phyloP scores from a whole-genome alignment of 2,113 vertebrate species.

The Sebastes fasciatus region DNA sequence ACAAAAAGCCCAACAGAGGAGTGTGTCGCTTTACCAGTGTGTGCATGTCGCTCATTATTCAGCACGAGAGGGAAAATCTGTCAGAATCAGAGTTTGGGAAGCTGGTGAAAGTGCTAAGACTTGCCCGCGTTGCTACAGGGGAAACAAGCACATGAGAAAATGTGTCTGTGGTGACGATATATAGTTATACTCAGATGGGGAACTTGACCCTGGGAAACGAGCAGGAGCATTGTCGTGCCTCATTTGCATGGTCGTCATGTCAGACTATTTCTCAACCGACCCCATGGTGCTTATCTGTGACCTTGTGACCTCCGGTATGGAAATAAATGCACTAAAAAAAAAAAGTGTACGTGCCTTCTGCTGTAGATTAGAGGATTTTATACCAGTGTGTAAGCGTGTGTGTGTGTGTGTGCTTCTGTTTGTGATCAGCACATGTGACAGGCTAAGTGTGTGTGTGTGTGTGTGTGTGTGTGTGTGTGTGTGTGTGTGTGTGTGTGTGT shows the following conservation, averaged over 20 bases:
- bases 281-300: constrained; percentile 23
- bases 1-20: constrained; percentile 15
- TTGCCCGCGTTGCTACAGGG: constrained; percentile 59
- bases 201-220: constrained; percentile 79
- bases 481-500: constrained; percentile 40
- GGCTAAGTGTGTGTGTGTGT: constrained; percentile 48
- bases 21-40: constrained; percentile 55
- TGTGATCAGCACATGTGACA: constrained; percentile 60
- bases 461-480: constrained; percentile 3
- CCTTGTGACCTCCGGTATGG: constrained; percentile 9
- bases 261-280: constrained; percentile 29
- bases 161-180: constrained; percentile 54
- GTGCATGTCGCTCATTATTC: constrained; percentile 50
- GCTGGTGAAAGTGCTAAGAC: constrained; percentile 54
- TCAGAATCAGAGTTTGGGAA: constrained; percentile 41
- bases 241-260: constrained; percentile 58
- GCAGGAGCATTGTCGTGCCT: constrained; percentile 23
- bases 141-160: constrained; percentile 61
- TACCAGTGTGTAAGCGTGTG: constrained; percentile 9
- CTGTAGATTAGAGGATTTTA: neutral
- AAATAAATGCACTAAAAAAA: constrained; percentile 5
- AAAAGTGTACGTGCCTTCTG: neutral
- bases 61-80: constrained; percentile 39
- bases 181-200: constrained; percentile 64
- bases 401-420: constrained; percentile 45